Evolutionary conservation across 2,797 vertebrate genomes (phyloP), one percentile per base, ranked within the genome.

Genomic region (Taenioides sp.): DNA sequence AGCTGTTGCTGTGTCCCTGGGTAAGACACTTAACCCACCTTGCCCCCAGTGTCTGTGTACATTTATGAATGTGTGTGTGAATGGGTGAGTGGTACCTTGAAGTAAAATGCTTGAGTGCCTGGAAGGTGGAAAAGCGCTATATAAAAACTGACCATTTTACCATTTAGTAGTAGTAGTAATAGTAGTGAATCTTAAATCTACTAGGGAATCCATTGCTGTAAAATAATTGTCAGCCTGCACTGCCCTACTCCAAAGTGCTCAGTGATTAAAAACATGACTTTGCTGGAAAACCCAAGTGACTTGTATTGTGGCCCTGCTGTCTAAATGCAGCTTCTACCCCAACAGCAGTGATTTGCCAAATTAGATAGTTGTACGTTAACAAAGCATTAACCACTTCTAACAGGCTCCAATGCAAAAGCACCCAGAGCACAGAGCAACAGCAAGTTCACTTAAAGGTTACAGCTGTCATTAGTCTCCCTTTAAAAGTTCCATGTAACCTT

Each of bases 161-260:
- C 7, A 34, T 34, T 34, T 34, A 60, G 25, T 16, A 28, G 80
- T 69, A 17, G 71, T 87, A 86, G 90, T 88, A 84, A 77, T 88
- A 86, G 90, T 80, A 79, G 87, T 73, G 4, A 6, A 17, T 17
- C 1, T 28, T 59, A 59, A 17, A 6, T 52, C 50, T 50, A 20
- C 43, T 6, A 37, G 47, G 49, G 18, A 52, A 52, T 2, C 22
- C 57, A 59, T 28, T 59, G 18, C 11, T 3, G 57, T 59, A 28
- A 59, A 25, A 59, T 25, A 27, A 17, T 28, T 59, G 59, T 9
- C 31, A 20, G 20, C 17, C 31, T n/a, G 31, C 60, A 34, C 28
- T 4, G 28, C 9, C 34, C 10, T 37, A 23, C 11, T n/a, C 12
- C 12, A 47, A 23, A 64, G 5, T 7, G 34, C 37, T 23, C n/a